These are phyloP conservation scores for Melanostoma mellinum DNA, from an alignment of 2,888 invertebrate genomes.

Conservation along the genomic window DNA sequence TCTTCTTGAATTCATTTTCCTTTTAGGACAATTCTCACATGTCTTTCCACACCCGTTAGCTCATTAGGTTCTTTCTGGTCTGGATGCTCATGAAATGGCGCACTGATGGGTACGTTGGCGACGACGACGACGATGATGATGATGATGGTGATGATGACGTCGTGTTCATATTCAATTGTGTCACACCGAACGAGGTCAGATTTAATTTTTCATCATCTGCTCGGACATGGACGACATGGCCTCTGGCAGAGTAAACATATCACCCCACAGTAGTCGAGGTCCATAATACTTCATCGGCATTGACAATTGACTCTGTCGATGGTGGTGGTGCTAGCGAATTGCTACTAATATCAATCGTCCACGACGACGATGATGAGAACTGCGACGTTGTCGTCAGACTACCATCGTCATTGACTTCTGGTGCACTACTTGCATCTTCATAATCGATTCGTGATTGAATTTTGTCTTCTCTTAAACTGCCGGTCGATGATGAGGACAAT, in stretches of 20 bases:
- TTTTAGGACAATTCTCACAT: slow-evolving; percentile 36
- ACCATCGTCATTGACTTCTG: slow-evolving; percentile 11
- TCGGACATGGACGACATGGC: slow-evolving; percentile 54
- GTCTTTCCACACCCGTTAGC: slow-evolving; percentile 32
- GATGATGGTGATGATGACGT: slow-evolving; percentile 13
- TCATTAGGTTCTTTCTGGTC: slow-evolving; percentile 59
- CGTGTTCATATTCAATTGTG: slow-evolving; percentile 53
- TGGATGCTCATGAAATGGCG: not conserved
- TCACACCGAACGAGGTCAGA: slow-evolving; percentile 43
- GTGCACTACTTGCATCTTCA: slow-evolving; percentile 49
- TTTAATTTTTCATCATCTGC: slow-evolving; percentile 36
- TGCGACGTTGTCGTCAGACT: slow-evolving; percentile 1
- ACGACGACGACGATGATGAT: slow-evolving; percentile 14
- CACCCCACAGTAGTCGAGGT: slow-evolving; percentile 15
- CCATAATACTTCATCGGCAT: slow-evolving; percentile 57
- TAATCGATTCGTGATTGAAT: slow-evolving; percentile 69
- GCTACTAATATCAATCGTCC: slow-evolving; percentile 16
- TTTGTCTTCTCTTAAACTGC: slow-evolving; percentile 45
- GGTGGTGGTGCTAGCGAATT: slow-evolving; percentile 43
- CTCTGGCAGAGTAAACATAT: slow-evolving; percentile 43
- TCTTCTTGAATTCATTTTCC: slow-evolving; percentile 30
- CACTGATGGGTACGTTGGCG: slow-evolving; percentile 3
- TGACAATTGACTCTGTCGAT: slow-evolving; percentile 64
- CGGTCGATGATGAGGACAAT: slow-evolving; percentile 14
- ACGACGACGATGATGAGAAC: not conserved